Conservation (phyloP, 2,797 vertebrate species). For the Sus cebifrons region DNA sequence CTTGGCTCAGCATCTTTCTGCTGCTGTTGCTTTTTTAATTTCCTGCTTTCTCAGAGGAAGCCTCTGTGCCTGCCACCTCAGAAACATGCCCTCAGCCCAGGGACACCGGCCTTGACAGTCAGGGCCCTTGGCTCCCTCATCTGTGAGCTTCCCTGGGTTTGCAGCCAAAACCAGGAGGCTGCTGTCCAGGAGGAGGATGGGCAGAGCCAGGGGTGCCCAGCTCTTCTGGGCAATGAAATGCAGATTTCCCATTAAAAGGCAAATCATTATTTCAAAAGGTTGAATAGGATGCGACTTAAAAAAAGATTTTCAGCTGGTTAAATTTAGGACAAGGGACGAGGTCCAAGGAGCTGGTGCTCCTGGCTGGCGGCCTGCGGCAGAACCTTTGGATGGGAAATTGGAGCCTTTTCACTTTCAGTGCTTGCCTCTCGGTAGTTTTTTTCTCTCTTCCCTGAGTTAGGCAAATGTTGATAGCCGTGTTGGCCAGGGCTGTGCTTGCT, state of each 20-base stretch:
- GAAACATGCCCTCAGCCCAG: neutral
- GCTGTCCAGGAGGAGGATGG: neutral
- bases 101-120: neutral
- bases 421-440: neutral
- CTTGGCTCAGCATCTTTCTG: neutral
- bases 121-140: neutral
- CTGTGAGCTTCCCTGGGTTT: neutral
- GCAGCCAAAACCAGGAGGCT: neutral
- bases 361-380: neutral
- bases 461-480: slow-evolving; percentile 12
- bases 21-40: neutral
- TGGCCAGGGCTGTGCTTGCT: neutral
- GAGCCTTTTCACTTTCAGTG: neutral
- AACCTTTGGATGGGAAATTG: neutral
- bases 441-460: slow-evolving; percentile 6
- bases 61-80: neutral
- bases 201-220: neutral
- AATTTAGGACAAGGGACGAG: slow-evolving; percentile 73
- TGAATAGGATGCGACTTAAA: slow-evolving; percentile 68
- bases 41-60: slow-evolving; percentile 54
- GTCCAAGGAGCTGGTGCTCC: neutral
- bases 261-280: slow-evolving; percentile 76
- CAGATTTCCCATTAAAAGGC: slow-evolving; percentile 69
- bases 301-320: slow-evolving; percentile 80
- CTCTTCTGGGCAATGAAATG: slow-evolving; percentile 10